phyloP scores from a whole-genome alignment of 1,140 invertebrate genomes.

The Zaprionus africanus region DNA sequence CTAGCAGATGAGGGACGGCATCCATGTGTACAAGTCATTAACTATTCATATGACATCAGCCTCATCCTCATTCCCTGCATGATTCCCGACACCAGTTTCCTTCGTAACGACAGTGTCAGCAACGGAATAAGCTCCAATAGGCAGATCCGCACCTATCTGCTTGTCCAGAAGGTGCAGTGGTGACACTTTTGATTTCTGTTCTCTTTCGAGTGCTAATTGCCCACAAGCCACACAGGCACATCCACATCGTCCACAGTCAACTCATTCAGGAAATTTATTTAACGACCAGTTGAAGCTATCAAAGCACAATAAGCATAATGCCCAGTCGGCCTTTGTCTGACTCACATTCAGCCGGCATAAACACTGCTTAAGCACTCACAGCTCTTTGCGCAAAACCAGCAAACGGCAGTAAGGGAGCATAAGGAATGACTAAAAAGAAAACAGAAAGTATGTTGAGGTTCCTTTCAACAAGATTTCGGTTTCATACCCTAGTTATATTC shows the following conservation, averaged over 20 bases:
- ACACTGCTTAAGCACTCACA: conserved; percentile 64
- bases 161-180: conserved; percentile 19
- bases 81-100: background rate
- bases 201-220: conserved; percentile 16
- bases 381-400: conserved; percentile 17
- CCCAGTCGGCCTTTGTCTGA: conserved; percentile 57
- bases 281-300: conserved; percentile 50
- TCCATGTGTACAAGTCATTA: conserved; percentile 57
- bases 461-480: too few relatives aligned
- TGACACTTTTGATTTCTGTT: conserved; percentile 54
- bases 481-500: too few relatives aligned
- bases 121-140: background rate
- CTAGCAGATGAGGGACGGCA: conserved; percentile 12
- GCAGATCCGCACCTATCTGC: conserved; percentile 10
- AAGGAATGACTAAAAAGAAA: background rate
- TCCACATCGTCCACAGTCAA: background rate
- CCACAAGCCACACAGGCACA: conserved; percentile 4
- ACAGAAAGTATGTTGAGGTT: background rate
- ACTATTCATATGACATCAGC: conserved; percentile 70
- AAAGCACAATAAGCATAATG: conserved; percentile 55
- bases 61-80: background rate
- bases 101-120: background rate
- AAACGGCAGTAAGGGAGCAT: background rate
- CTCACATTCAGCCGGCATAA: conserved; percentile 63
- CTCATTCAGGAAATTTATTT: conserved; percentile 48